Percentiles rank a stretch among this genome's conserved stretches.
phyloP scores from a whole-genome alignment of 2,888 invertebrate genomes.

The Amiota communis region DNA sequence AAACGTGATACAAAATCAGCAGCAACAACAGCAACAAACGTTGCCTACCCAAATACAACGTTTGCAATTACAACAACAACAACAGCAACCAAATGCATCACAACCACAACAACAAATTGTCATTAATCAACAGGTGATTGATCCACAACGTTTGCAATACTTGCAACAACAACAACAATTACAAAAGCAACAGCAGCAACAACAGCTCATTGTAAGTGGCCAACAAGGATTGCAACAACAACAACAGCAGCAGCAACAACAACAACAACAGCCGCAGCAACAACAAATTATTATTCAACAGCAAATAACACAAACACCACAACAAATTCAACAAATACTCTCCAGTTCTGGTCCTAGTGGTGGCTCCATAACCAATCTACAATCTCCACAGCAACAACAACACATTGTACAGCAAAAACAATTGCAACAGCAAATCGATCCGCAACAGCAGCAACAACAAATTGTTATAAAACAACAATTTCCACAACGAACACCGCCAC shows the following conservation, averaged over 20 bases:
- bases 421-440: constrained; percentile 73
- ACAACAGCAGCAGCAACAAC: constrained; percentile 61
- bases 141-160: constrained; percentile 70
- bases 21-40: constrained; percentile 39
- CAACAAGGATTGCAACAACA: constrained; percentile 44
- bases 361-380: constrained; percentile 37
- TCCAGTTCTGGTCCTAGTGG: constrained; percentile 40
- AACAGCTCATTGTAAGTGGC: constrained; percentile 38
- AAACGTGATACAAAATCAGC: constrained; percentile 41
- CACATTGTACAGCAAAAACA: constrained; percentile 75
- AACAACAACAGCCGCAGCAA: constrained; percentile 62
- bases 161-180: constrained; percentile 68
- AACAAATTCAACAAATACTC: constrained; percentile 59
- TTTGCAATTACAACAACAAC: constrained; percentile 68
- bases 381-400: constrained; percentile 39
- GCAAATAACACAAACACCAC: constrained; percentile 75
- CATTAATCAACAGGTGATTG: constrained; percentile 71
- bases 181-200: constrained; percentile 59
- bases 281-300: constrained; percentile 71
- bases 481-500: constrained; percentile 66
- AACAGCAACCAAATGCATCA: constrained; percentile 63
- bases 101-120: constrained; percentile 70
- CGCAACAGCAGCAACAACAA: constrained; percentile 72
- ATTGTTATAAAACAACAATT: constrained; percentile 71
- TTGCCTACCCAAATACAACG: constrained; percentile 51